These are phyloP conservation scores for Conus canariensis DNA, from an alignment of 2,888 invertebrate genomes.

Conservation along the genomic window DNA sequence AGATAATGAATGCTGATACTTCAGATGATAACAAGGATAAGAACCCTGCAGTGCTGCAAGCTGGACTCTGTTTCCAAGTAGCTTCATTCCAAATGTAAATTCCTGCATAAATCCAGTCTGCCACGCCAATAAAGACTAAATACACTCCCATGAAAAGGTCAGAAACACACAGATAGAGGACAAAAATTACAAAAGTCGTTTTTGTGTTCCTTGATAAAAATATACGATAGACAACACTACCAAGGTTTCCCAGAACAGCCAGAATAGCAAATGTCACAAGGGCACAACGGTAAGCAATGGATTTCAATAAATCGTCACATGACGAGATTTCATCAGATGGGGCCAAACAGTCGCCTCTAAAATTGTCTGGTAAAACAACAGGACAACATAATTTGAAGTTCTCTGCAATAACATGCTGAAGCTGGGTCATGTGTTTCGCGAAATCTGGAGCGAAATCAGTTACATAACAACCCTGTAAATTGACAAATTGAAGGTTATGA, in stretches of 20 bases:
- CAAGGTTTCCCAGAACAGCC: conserved; percentile 21
- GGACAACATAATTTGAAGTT: conserved; percentile 31
- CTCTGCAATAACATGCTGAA: neutral
- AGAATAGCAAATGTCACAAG: neutral
- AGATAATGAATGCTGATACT: conserved; percentile 83
- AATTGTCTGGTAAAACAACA: neutral
- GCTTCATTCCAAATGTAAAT: conserved; percentile 58
- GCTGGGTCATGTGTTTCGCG: neutral
- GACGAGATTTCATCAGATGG: neutral
- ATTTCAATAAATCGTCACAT: conserved; percentile 26
- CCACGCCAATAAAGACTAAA: conserved; percentile 56
- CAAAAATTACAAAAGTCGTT: conserved; percentile 15
- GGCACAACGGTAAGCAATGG: neutral
- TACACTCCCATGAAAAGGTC: conserved; percentile 60
- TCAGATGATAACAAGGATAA: conserved; percentile 80
- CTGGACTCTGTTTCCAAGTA: conserved; percentile 56
- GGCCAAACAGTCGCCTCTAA: neutral
- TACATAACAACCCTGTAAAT: neutral
- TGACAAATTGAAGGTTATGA: neutral
- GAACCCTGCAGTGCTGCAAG: conserved; percentile 60
- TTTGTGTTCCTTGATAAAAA: neutral
- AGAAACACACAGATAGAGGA: conserved; percentile 44
- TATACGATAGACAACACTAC: neutral
- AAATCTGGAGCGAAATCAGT: neutral
- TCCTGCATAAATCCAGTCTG: conserved; percentile 57